Evolutionary conservation across 2,888 invertebrate genomes (phyloP).

Genomic region (Drosophila monieri): DNA sequence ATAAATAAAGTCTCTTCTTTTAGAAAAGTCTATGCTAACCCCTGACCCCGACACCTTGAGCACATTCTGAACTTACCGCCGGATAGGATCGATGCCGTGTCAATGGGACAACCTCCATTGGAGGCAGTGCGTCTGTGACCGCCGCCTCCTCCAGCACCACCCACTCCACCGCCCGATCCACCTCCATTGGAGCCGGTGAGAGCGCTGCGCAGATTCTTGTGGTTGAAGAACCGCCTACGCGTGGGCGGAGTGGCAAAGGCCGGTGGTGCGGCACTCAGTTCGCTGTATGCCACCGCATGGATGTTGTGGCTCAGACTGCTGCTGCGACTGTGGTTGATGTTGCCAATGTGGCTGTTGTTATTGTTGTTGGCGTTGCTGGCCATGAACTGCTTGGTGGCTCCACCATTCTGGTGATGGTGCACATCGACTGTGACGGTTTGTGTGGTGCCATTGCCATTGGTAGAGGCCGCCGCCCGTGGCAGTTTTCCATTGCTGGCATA

Average conservation of each 20-base stretch:
- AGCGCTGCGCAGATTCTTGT: slow-evolving; percentile 92
- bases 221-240: slow-evolving; percentile 91
- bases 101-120: slow-evolving; percentile 84
- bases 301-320: slow-evolving; percentile 66
- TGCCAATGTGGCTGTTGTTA: slow-evolving; percentile 29
- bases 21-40: slow-evolving; percentile 1
- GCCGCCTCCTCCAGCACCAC: slow-evolving; percentile 6
- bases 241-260: slow-evolving; percentile 92
- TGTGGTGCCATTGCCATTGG: slow-evolving; percentile 60
- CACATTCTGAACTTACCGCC: slow-evolving; percentile 71
- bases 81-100: slow-evolving; percentile 80
- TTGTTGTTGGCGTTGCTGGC: slow-evolving; percentile 36
- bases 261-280: slow-evolving; percentile 85
- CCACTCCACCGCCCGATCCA: not conserved
- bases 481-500: slow-evolving; percentile 82
- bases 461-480: slow-evolving; percentile 67
- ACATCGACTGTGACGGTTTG: slow-evolving; percentile 69
- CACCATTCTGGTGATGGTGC: slow-evolving; percentile 53
- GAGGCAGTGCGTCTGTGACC: slow-evolving; percentile 82
- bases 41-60: slow-evolving; percentile 29
- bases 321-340: slow-evolving; percentile 40
- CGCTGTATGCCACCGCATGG: slow-evolving; percentile 68
- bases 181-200: slow-evolving; percentile 84
- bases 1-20: not conserved
- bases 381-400: slow-evolving; percentile 54